These are phyloP conservation scores for Pitta sordida DNA, from an alignment of 2,113 vertebrate species.

Conservation along the genomic window DNA sequence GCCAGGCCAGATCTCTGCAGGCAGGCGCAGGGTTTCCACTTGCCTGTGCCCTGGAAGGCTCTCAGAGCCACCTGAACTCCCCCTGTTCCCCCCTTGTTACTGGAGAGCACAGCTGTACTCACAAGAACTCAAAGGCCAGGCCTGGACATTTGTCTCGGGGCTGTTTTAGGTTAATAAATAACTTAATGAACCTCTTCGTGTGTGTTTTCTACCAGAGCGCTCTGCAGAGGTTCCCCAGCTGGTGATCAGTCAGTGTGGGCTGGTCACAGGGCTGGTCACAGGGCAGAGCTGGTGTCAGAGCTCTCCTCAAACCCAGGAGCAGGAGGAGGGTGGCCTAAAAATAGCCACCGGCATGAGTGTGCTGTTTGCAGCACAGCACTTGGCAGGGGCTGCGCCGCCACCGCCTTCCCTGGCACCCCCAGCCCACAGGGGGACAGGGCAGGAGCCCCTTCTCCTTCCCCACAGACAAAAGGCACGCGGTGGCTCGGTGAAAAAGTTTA, in stretches of 20 bases:
- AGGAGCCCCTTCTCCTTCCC: neutral
- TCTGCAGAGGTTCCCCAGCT: neutral
- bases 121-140: neutral
- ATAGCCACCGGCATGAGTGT: neutral
- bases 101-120: neutral
- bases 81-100: fast-evolving
- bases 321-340: neutral
- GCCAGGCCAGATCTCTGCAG: neutral
- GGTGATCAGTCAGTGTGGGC: fast-evolving
- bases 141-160: neutral
- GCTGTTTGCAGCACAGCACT: neutral
- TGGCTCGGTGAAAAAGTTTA: conserved; percentile 54
- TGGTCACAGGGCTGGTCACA: no score
- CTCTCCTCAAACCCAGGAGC: neutral
- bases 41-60: neutral
- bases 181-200: neutral
- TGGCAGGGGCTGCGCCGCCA: neutral
- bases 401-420: fast-evolving
- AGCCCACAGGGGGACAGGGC: fast-evolving
- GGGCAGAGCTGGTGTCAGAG: fast-evolving
- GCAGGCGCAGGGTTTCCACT: neutral
- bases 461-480: neutral
- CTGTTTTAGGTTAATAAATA: conserved; percentile 11
- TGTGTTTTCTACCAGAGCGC: neutral
- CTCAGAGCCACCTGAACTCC: neutral